Base-by-base conservation (phyloP, 2,888 invertebrate species). In the Chironomus tentans region DNA sequence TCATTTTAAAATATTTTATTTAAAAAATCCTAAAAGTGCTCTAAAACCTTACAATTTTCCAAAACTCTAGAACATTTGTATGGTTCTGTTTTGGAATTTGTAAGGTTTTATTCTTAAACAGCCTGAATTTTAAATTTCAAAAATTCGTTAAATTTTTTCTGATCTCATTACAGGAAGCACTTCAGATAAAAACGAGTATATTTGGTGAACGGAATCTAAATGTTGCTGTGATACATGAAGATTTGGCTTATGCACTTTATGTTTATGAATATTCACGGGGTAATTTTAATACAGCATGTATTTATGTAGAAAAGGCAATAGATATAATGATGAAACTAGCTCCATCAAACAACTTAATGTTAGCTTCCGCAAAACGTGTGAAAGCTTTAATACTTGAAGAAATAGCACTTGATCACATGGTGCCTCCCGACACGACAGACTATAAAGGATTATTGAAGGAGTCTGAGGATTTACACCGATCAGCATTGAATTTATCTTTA, bases 311-410 rank as follows among this genome's bases (percentile, higher is more conserved):
- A 81, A 88, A 89, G 79, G 94, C 96, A 28, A 93, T 95, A 74
- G 85, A 88, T 68, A 93, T 94, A 77, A 91, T 95, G 86, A 89
- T 90, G 82, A 88, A 89, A 79, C 85, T 96, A 77, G 87, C 97
- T 77, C 94, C 94, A 0, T 85, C 87, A 4, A 91, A 95, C 80
- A 95, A 97, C 82, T 84, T 97, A 76, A 88, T 95, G 84, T 84
- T 96, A 78, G 93, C 95, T 2, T 95, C 95, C 3, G 94, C 94
- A 0, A 94, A 94, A 82, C 89, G 95, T 78, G 94, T 97, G 1
- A 95, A 95, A 86, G 97, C 97, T 2, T 86, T 97, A 77, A 93
- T 97, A 74, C 84, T 97, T 48, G 97, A 97, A 83, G 97, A 97
- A 86, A 94, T 96, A 74, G 97, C 96, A 0, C 87, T 97, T 48